Base-by-base conservation (phyloP, 2,797 vertebrate species). In the Serranus cabrilla region DNA sequence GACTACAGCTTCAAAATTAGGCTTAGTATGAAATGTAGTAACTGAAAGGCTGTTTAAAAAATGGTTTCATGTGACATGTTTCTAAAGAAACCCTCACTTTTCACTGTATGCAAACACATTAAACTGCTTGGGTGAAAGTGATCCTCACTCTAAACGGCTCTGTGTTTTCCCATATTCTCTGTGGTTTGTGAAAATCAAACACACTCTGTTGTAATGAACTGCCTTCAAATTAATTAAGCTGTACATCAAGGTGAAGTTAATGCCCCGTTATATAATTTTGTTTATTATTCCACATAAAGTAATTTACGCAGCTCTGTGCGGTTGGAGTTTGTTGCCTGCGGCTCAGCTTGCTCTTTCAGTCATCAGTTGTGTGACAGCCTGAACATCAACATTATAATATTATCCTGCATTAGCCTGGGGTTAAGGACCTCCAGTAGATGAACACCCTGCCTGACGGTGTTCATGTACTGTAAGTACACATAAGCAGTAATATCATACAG, bases 301-400 rank as follows among this genome's bases (percentile, higher is more conserved):
- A 5, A 58, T 52, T 68, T 69, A 63, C 65, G 21, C n/a, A 42
- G 20, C 63, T 73, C 55, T 40, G 55, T 61, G 71, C 11, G 70
- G 74, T 79, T 71, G 21, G 21, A 65, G 47, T 61, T 57, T 63
- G 70, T 67, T 18, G 65, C 86, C 54, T 3, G 21, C 67, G 76
- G 83, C 70, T 84, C 50, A 50, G 37, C 80, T 78, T 72, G 57
- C 60, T 70, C 65, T 65, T 78, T 74, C 34, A 80, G 14, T 77
- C 78, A 52, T 75, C 42, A 51, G 46, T 43, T 71, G 61, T 70
- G 72, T 75, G 72, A 60, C 63, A 78, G 50, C 11, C 58, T 61
- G 54, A 78, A 82, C 66, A 63, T 86, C 76, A 79, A 75, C 74
- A 82, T 88, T 83, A 85, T 61, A 84, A 80, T 69, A 73, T 81